Base-by-base conservation (phyloP, 2,113 vertebrate species). In the Agapornis roseicollis region DNA sequence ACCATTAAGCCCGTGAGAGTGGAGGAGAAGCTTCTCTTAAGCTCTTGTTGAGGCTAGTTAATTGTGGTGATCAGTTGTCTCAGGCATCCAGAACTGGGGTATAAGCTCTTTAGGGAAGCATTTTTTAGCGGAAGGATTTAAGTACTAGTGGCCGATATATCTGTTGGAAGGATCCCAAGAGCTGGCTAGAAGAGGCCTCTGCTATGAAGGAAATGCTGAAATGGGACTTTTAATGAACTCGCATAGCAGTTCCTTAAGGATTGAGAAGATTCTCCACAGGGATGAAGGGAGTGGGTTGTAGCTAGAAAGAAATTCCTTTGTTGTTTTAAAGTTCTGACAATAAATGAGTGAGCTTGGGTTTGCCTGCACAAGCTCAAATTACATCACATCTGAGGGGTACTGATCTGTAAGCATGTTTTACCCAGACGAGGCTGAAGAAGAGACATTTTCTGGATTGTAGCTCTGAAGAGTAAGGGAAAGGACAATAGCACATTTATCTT, bases 201-300 rank as follows among this genome's bases (percentile, higher is more conserved):
- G n/a, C 52, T 77, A 16, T 70, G 84, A 90, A 93, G 81, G 88
- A 94, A 96, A 86, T 94, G 95, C 92, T 97, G 96, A 94, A 95
- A 92, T 78, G 85, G 80, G 88, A 81, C 86, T 96, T 95, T 84
- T 91, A 86, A 89, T 87, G 55, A 94, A 96, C 86, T 94, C 79
- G 80, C 83, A 42, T 42, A 65, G 93, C 88, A 87, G 83, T 80
- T 95, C 86, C 86, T 90, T 70, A 66, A 35, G 50, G 85, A 65
- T 80, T 69, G 70, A 76, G 78, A 81, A 90, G 83, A 58, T 39
- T 93, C 56, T 92, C 92, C n/a, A 7, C 49, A 47, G 90, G 90
- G 85, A 92, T 81, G 83, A 69, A 94, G 39, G 52, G 55, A 92
- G 73, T 77, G 77, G 84, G 83, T 47, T 79, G 56, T 53, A 79